A percentile compares a stretch with the other conserved stretches of the same genome.
Evolutionary conservation across 2,888 invertebrate genomes (phyloP).

Genomic region (Phyto melanocephala): DNA sequence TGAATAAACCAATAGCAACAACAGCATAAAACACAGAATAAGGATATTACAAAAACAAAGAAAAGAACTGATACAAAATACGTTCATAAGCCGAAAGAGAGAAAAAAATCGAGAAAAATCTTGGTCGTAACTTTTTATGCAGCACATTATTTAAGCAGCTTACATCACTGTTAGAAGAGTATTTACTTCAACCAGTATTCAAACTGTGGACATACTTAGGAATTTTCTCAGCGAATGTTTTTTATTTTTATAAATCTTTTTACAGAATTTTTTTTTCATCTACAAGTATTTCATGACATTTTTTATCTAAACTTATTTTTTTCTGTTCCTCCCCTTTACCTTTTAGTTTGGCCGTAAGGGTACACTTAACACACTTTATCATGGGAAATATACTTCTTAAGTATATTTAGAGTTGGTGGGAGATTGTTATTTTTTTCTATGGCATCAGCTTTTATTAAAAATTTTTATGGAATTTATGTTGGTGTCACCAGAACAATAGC

Average conservation of each 20-base stretch:
- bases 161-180: conserved; percentile 43
- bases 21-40: conserved; percentile 53
- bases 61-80: conserved; percentile 55
- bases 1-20: conserved; percentile 51
- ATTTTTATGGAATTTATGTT: conserved; percentile 59
- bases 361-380: conserved; percentile 70
- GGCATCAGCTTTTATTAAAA: conserved; percentile 35
- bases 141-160: conserved; percentile 56
- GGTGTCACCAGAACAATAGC: conserved; percentile 64
- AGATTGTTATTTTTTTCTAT: conserved; percentile 4
- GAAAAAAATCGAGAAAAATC: conserved; percentile 12
- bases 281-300: conserved; percentile 22
- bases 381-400: conserved; percentile 70
- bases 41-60: conserved; percentile 13
- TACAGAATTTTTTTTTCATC: not conserved
- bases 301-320: conserved; percentile 27
- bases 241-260: not conserved
- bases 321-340: conserved; percentile 25
- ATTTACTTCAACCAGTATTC: conserved; percentile 57
- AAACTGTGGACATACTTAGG: conserved; percentile 54
- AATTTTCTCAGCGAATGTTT: conserved; percentile 18
- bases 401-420: conserved; percentile 62
- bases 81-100: conserved; percentile 9
- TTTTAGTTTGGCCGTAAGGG: conserved; percentile 62
- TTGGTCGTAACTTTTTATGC: conserved; percentile 59